Conservation (phyloP, 2,113 vertebrate genomes). For the Callocephalon fimbriatum region DNA sequence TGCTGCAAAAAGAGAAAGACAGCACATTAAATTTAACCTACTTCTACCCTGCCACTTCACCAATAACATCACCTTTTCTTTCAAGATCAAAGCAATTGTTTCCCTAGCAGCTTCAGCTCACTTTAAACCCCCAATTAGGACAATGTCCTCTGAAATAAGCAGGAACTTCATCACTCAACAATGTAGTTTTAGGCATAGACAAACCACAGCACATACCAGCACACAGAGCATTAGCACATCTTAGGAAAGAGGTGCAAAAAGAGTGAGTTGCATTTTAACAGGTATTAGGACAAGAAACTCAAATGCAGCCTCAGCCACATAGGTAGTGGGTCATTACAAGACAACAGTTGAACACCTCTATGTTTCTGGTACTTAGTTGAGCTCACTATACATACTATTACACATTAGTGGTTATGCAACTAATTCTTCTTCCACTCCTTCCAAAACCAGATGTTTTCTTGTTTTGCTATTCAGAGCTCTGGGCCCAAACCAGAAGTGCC, state of each 20-base stretch:
- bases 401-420: not conserved
- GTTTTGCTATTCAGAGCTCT: not conserved
- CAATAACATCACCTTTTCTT: not conserved
- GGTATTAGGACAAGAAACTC: not conserved
- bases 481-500: not conserved
- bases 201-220: not conserved
- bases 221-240: not conserved
- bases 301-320: not conserved
- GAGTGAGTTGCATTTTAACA: not conserved
- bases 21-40: not conserved
- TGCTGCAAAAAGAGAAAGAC: not conserved
- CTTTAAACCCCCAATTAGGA: not conserved
- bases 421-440: not conserved
- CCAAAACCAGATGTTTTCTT: conserved; percentile 46
- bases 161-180: not conserved
- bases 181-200: not conserved
- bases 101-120: not conserved
- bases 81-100: not conserved
- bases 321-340: not conserved
- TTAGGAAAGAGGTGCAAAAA: not conserved
- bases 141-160: not conserved
- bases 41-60: conserved; percentile 4
- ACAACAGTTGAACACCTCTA: not conserved
- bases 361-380: not conserved
- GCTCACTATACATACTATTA: not conserved